Conservation (phyloP, 23 tunicate genomes). For the Trididemnum clinides region DNA sequence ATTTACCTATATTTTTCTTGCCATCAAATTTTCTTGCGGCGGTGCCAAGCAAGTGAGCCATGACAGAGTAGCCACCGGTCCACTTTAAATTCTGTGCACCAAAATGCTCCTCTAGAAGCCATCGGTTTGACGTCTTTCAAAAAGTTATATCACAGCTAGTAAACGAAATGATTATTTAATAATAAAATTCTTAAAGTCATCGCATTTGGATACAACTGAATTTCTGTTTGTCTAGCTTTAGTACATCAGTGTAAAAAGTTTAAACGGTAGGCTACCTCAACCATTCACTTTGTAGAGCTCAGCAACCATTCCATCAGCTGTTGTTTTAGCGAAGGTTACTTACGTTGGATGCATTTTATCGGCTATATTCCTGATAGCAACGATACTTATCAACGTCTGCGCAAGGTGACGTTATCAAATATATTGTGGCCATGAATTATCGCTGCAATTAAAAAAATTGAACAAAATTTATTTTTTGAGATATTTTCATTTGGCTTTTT, state of each 20-base stretch:
- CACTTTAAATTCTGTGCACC: too few relatives aligned
- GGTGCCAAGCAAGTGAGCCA: too few relatives aligned
- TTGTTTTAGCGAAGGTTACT: conserved; percentile 21
- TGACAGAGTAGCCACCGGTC: too few relatives aligned
- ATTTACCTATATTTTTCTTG: too few relatives aligned
- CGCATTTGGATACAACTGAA: background rate
- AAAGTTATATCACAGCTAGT: too few relatives aligned
- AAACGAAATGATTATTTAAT: too few relatives aligned
- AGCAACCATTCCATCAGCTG: background rate
- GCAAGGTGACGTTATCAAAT: conserved; percentile 16
- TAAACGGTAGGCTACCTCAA: background rate
- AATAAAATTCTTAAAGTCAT: too few relatives aligned
- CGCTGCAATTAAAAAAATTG: too few relatives aligned
- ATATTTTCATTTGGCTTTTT: background rate
- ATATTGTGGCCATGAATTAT: background rate
- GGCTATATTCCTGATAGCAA: conserved; percentile 28
- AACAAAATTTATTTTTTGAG: background rate
- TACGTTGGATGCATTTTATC: conserved; percentile 46
- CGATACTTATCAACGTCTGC: conserved; percentile 31
- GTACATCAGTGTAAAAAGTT: too few relatives aligned
- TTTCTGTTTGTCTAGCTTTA: background rate
- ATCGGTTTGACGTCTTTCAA: too few relatives aligned
- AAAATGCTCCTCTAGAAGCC: too few relatives aligned
- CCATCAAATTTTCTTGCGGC: too few relatives aligned
- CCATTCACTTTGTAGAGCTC: background rate